Evolutionary conservation across 2,113 vertebrate species (phyloP), one percentile per base, ranked within the genome.

Genomic region (Gnathonemus echidnorhynchus): DNA sequence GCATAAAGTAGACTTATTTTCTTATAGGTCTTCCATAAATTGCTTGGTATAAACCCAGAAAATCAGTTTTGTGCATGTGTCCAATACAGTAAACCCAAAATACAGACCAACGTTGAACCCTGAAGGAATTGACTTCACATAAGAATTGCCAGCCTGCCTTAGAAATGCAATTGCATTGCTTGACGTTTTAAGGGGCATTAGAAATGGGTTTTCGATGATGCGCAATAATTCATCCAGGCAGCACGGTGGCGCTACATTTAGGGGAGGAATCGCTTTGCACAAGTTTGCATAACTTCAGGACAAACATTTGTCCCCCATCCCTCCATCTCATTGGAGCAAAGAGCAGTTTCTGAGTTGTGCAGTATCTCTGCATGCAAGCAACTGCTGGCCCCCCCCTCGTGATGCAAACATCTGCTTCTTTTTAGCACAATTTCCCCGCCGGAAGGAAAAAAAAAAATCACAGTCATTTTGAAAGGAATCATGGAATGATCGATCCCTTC

Each of bases 51-150:
- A 56, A 27, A 10, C 9, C n/a, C 21, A 84, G 87, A 87, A 88
- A 17, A 58, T 35, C 58, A 87, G 74, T 80, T 91, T 49, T 39
- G 90, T 77, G 52, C 53, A 19, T n/a, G 56, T 17, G 31, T 56
- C 50, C 89, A 70, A 17, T 48, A 66, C 58, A 89, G 56, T 35
- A 48, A 83, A 58, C 21, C 86, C 39, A 56, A 86, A 77, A 48
- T 42, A 21, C 45, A 85, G 87, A 88, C 87, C 56, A 52, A 89
- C 88, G 83, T 84, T 90, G 70, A 88, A 85, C 86, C n/a, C 42
- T 88, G 74, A 88, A 84, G 85, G 85, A 74, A 48, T 45, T 85
- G 35, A 87, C 86, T 89, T 42, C 62, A 31, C 35, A 39, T 88
- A 56, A 88, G 77, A 89, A 56, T 88, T 89, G 77, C 88, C 80